phyloP scores from a whole-genome alignment of 2,113 vertebrate species.

The Pachyramphus minor region DNA sequence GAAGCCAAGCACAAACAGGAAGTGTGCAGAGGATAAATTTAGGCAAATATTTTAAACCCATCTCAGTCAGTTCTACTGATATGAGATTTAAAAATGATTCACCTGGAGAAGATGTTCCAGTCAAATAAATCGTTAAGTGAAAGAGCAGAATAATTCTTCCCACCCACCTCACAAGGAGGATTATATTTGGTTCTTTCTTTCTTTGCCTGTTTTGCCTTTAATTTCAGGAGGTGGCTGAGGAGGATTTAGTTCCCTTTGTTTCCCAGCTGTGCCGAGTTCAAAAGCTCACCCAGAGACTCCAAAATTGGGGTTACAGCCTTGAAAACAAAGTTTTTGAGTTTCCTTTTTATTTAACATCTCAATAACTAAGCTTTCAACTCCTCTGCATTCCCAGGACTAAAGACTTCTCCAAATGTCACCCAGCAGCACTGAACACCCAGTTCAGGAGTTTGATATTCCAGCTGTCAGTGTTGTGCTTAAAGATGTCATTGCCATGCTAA shows the following conservation, averaged over 20 bases:
- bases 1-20: background rate
- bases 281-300: background rate
- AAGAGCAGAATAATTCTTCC: background rate
- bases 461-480: background rate
- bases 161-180: background rate
- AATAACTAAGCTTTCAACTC: background rate
- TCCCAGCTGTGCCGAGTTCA: background rate
- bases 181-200: background rate
- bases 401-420: background rate
- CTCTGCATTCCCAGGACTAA: background rate
- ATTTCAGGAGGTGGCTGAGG: background rate
- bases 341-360: background rate
- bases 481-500: background rate
- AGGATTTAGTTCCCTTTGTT: background rate
- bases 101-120: background rate
- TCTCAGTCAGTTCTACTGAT: background rate
- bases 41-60: background rate
- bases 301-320: background rate
- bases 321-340: background rate
- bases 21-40: background rate
- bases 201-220: background rate
- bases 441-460: background rate
- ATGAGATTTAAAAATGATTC: background rate
- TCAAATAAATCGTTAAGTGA: background rate
- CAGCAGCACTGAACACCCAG: background rate